Percentiles rank a stretch among this genome's conserved stretches.
Conservation (phyloP, 37 sponge, comb jelly and placozoan genomes). For the Haliclona indistincta region DNA sequence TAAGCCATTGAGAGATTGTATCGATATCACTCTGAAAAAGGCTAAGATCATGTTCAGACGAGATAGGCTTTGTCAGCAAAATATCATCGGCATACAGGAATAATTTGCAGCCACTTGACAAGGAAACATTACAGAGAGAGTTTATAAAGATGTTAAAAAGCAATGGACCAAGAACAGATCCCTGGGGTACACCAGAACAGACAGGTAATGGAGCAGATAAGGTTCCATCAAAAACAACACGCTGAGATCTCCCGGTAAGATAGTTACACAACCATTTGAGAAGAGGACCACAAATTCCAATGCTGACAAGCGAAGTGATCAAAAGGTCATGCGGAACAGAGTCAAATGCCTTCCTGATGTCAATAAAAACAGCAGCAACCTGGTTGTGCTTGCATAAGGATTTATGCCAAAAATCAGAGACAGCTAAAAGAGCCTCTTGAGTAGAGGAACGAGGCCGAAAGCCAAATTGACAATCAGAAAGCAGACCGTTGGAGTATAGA, state of each 20-base stretch:
- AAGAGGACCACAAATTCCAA: slow-evolving; percentile 7
- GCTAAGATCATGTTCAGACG: background rate
- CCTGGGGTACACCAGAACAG: slow-evolving; percentile 8
- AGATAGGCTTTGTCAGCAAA: slow-evolving; percentile 11
- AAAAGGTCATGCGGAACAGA: slow-evolving; percentile 14
- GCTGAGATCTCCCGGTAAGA: slow-evolving; percentile 10
- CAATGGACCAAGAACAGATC: slow-evolving; percentile 17
- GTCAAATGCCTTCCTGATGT: background rate
- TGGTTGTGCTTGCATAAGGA: background rate
- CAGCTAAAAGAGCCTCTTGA: slow-evolving; percentile 20
- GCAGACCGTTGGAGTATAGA: slow-evolving; percentile 26
- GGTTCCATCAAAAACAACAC: slow-evolving; percentile 19
- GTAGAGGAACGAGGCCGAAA: slow-evolving; percentile 22
- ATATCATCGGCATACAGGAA: slow-evolving; percentile 28
- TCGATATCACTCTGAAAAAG: slow-evolving; percentile 21
- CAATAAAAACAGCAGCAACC: slow-evolving; percentile 18
- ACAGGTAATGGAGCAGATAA: background rate
- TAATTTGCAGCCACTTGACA: background rate
- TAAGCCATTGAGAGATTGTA: background rate
- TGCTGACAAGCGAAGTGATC: background rate
- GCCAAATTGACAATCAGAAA: slow-evolving; percentile 30
- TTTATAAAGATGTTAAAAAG: slow-evolving; percentile 25
- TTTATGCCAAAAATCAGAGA: slow-evolving; percentile 10
- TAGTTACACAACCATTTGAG: slow-evolving; percentile 17
- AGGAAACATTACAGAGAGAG: background rate